Base-by-base conservation (phyloP, 2,797 vertebrate species). In the Sebastes variabilis region DNA sequence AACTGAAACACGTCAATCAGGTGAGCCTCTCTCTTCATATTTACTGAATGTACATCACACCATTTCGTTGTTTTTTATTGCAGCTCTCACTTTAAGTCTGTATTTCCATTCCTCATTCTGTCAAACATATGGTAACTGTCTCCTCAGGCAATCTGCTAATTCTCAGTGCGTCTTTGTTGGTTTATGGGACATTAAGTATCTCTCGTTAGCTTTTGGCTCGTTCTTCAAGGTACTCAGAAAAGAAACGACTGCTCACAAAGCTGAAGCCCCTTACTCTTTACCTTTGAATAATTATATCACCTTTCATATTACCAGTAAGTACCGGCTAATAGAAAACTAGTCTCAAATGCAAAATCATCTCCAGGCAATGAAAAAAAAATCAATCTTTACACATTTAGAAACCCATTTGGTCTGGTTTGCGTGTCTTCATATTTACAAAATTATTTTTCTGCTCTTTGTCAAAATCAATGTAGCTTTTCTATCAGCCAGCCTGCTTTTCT, bases 1-100 rank as follows among this genome's bases (percentile, higher is more conserved):
- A 98, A 92, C 95, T 98, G 86, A 98, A 96, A 75, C 97, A 97
- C 84, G 88, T 97, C 93, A 97, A 96, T 93, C 97, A 98, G 97
- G 97, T 98, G 93, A 96, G 95, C 60, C 36, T 27, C 11, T 60
- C 20, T 67, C 10, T 49, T 14, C 24, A 56, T 60, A 55, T 78
- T 84, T 38, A 34, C 30, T 55, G 1, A 4, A 22, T 38, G 13
- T 32, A 12, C n/a, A 14, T 20, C 29, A 8, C n/a, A 30, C 18
- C 0, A 22, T 75, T 65, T 78, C 16, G 24, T 24, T 27, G 46
- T 80, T 42, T 61, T 61, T 18, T 52, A 52, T 22, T 36, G 16
- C n/a, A 22, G 52, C 30, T 46, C 62, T 64, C 12, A 2, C 30
- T 66, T 55, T 42, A 64, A 69, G 42, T 81, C 20, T 27, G 18